phyloP scores from a whole-genome alignment of 2,113 vertebrate species.

The Oxygymnocypris stewartii region DNA sequence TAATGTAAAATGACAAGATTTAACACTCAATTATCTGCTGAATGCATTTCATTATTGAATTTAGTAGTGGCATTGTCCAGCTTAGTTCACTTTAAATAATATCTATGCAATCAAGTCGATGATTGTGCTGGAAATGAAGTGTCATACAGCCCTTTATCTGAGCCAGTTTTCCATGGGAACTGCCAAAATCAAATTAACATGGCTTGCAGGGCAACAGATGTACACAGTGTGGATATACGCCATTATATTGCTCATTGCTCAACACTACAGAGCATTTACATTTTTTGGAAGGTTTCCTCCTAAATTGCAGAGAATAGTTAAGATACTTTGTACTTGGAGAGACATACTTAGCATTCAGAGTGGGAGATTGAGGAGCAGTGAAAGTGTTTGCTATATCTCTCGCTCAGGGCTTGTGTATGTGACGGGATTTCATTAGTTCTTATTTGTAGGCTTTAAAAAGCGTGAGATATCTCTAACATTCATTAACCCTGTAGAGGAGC shows the following conservation, averaged over 20 bases:
- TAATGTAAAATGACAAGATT: no score
- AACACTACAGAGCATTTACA: neutral
- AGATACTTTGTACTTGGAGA: neutral
- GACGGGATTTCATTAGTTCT: slow-evolving; percentile 20
- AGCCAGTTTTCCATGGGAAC: slow-evolving; percentile 24
- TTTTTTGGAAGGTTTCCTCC: neutral
- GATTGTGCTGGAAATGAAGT: no score
- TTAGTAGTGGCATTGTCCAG: no score
- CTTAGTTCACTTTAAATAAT: no score
- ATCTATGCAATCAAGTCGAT: no score
- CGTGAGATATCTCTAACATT: slow-evolving; percentile 1
- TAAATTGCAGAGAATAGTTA: neutral
- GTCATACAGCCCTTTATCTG: slow-evolving; percentile 11
- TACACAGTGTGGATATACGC: neutral
- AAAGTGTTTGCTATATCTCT: slow-evolving; percentile 14
- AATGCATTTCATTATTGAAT: no score
- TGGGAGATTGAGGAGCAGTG: neutral
- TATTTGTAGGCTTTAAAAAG: neutral
- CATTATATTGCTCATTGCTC: neutral
- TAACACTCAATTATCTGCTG: no score
- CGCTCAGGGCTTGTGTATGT: neutral
- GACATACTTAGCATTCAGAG: slow-evolving; percentile 19
- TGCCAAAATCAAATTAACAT: slow-evolving; percentile 15
- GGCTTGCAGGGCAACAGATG: slow-evolving; percentile 33
- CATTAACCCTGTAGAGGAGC: slow-evolving; percentile 1